Base-by-base conservation (phyloP, 2,797 vertebrate species). In the Austrolebias charrua region DNA sequence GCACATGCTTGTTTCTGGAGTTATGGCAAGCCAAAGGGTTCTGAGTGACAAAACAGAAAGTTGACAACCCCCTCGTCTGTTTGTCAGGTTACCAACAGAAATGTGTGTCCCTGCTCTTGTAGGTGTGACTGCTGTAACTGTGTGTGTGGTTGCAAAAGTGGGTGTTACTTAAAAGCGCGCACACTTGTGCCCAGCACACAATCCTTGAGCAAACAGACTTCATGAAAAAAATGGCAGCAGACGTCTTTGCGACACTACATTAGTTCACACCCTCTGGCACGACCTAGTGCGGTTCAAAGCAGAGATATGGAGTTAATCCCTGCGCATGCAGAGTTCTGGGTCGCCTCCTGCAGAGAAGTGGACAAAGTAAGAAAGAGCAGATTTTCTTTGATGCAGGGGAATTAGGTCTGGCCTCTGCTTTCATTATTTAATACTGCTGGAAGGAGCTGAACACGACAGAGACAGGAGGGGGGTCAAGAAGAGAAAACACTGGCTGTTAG, bases 211-310 rank as follows among this genome's bases (percentile, higher is more conserved):
- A 82, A 87, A 88, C 59, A 87, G 63, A 78, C 51, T 58, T 29
- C 1, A 10, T 28, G 45, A 19, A 1, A 69, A 71, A 63, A 40
- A 67, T 56, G 31, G 40, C 66, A 74, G 54, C 66, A 69, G 75
- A 67, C 69, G 65, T 83, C 77, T 79, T 83, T 79, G 77, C 73
- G 66, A 69, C 44, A 76, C 66, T 83, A 66, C 75, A 80, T 79
- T 78, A 78, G 71, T 73, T 80, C 66, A 65, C 82, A 65, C 80
- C 85, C 82, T 84, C 78, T 88, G 84, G 87, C 88, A 75, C 84
- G 81, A 82, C 79, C 83, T 82, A 87, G 86, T 87, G 85, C 83
- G 78, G 80, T 89, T 88, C 84, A 86, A 85, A 87, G 83, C 66
- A 49, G 50, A 72, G 70, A 77, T 68, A 83, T 83, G 83, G 53